Conservation (phyloP, 2,797 vertebrate species). For the Dendrocincla tyrannina region DNA sequence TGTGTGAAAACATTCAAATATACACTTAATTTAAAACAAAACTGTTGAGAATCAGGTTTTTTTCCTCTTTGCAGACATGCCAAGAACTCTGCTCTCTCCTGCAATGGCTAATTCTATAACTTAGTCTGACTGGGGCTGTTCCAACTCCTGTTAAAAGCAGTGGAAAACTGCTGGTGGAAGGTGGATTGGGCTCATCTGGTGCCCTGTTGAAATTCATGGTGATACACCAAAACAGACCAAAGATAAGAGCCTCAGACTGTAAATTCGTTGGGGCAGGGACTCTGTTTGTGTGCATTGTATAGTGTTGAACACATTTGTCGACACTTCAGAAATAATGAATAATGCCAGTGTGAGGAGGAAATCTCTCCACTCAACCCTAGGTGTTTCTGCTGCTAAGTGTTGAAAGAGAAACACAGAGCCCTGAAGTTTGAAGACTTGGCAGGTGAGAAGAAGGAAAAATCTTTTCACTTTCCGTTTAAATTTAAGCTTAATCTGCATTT, state of each 20-base stretch:
- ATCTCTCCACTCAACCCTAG: constrained; percentile 65
- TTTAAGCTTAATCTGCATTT: constrained; percentile 44
- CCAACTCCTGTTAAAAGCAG: neutral
- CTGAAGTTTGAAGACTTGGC: constrained; percentile 47
- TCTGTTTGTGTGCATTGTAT: constrained; percentile 35
- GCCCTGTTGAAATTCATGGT: constrained; percentile 19
- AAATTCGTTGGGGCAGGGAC: constrained; percentile 23
- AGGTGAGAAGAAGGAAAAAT: constrained; percentile 55
- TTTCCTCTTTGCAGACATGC: neutral
- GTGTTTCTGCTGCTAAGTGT: constrained; percentile 66
- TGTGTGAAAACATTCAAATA: constrained; percentile 50
- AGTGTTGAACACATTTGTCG: constrained; percentile 65
- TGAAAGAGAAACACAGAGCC: constrained; percentile 64
- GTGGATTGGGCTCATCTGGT: constrained; percentile 24
- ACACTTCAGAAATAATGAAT: constrained; percentile 65
- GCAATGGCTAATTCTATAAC: neutral
- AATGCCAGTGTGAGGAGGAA: constrained; percentile 63
- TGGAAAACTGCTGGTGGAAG: constrained; percentile 14
- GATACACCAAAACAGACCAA: constrained; percentile 10
- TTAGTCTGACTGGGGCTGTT: neutral
- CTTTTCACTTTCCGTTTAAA: constrained; percentile 35
- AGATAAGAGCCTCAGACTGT: constrained; percentile 45
- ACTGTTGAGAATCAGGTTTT: neutral
- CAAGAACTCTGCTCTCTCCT: neutral
- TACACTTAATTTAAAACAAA: constrained; percentile 41